phyloP scores from a whole-genome alignment of 2,888 invertebrate species.

The Campoletis raptor region DNA sequence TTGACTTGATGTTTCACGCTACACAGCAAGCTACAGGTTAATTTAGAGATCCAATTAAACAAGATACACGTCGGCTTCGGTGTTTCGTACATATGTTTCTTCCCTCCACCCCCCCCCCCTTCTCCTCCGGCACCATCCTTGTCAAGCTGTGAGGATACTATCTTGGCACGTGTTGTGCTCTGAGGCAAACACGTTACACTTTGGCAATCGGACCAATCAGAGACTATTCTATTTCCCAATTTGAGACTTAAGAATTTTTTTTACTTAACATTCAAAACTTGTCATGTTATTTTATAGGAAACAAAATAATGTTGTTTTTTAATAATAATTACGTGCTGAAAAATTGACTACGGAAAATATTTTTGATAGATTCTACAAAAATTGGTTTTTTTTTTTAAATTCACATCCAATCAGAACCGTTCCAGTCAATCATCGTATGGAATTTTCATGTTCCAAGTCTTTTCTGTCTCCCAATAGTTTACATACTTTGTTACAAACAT shows the following conservation, averaged over 20 bases:
- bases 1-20: slow-evolving; percentile 64
- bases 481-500: not conserved
- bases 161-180: slow-evolving; percentile 20
- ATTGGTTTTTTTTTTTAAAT: not conserved
- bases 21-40: slow-evolving; percentile 46
- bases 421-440: not conserved
- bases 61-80: slow-evolving; percentile 24
- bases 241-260: not conserved
- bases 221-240: not conserved
- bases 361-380: not conserved
- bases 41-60: slow-evolving; percentile 63
- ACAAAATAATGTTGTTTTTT: no score
- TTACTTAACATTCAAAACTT: no score
- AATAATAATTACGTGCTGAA: no score
- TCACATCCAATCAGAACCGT: not conserved
- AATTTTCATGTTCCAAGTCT: not conserved
- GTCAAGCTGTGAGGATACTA: not conserved
- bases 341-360: no score
- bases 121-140: not conserved
- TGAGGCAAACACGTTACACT: not conserved
- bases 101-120: not conserved
- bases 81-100: slow-evolving; percentile 3
- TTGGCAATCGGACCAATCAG: not conserved
- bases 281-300: no score
- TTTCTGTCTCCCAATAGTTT: not conserved